Base-by-base conservation (phyloP, 2,113 vertebrate species). In the Dendrocopos noguchii region DNA sequence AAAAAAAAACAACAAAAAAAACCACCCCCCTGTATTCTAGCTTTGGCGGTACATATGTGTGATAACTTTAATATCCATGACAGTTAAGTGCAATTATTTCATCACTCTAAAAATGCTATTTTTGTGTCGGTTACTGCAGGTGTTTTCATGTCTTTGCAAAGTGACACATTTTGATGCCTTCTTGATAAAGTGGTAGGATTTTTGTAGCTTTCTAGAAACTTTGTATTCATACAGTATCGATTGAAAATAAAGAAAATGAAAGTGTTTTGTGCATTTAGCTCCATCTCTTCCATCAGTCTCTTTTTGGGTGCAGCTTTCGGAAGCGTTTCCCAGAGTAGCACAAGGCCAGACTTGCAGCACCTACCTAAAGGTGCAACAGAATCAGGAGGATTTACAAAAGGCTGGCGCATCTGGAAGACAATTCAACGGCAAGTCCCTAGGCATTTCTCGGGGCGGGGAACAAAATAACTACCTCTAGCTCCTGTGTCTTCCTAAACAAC, bases 141-240 rank as follows among this genome's bases (percentile, higher is more conserved):
- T 99, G 98, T 98, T 99, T 98, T 97, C 98, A 98, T 98, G 99
- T 99, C 98, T 99, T 99, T 98, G 99, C 98, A 99, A 98, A 97
- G 98, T 99, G 98, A 99, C 98, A 98, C 98, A 99, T 99, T 98
- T 99, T 98, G 98, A 99, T 99, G 99, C 99, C 98, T 99, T 99
- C 99, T 99, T 98, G 98, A 99, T 98, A 98, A 99, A 99, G 98
- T 99, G 98, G 98, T 99, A 98, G 98, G 99, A 98, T 99, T 99
- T 99, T 99, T 99, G 98, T 99, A 99, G 99, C 99, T 99, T 99
- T 99, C 98, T 99, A 99, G 99, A 99, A 98, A 98, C 98, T 99
- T 99, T 99, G 98, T 99, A 99, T 99, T 99, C 99, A 99, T 98
- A 99, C 98, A 98, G 98, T 99, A 99, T 99, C 98, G 98, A 98